Evolutionary conservation across 2,888 invertebrate species (phyloP), one percentile per base, ranked within the genome.

Genomic region (Drosophila siamana): DNA sequence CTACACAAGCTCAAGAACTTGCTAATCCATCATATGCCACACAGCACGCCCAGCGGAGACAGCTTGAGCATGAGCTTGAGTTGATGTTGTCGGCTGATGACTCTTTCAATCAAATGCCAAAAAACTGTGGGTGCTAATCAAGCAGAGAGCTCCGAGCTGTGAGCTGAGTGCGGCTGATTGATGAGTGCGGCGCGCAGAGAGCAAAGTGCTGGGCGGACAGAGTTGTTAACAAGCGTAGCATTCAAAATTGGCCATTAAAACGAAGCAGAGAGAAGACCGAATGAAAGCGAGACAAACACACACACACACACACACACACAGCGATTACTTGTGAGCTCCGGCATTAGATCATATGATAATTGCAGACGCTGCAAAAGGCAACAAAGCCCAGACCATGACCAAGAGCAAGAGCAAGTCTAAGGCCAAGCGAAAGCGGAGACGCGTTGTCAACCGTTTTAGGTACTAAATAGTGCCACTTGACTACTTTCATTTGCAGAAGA

Each of bases 121-220:
- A 55, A 22, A n/a, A 4, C 55, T 11, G 43, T 55, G 56, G 52
- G 55, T 55, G 74, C 68, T 70, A 78, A 78, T 78, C 78, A 74
- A 65, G 55, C 40, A 56, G 43, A 16, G 15, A 33, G 55, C 46
- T 44, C 8, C 22, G 15, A 33, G 55, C 46, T 44, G 28, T 19
- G 19, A 19, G 19, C 19, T 19, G 19, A 1, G 19, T 2, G 19
- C 40, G 3, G 19, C 19, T 19, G 19, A 1, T 1, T 2, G 19
- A 36, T 50, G 46, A 66, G 51, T 48, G 57, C 43, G 52, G 28
- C 24, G n/a, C n/a, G 22, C n/a, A 13, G 3, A 22, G 22, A 4
- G 2, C 15, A 13, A 9, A 13, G 52, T n/a, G n/a, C n/a, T n/a
- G n/a, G n/a, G n/a, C n/a, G n/a, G n/a, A n/a, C n/a, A 41, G 51